phyloP scores from a whole-genome alignment of 53 echinoderm and acorn worm species.

The Pentamera pediparva region DNA sequence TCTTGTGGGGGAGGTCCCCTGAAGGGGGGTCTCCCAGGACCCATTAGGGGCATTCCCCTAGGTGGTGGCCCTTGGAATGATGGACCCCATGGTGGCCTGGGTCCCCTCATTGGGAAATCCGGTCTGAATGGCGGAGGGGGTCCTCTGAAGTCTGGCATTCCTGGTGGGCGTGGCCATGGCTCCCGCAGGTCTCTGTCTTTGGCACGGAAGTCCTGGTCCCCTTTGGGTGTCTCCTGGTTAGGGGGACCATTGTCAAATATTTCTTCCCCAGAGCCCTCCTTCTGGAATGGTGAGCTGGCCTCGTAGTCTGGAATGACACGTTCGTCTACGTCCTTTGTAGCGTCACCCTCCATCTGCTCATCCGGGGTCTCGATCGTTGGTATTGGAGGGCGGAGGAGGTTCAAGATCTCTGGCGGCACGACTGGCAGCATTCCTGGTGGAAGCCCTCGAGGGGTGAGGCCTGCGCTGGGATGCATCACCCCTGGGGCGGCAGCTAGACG shows the following conservation, averaged over 20 bases:
- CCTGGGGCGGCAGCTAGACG: constrained; percentile 35
- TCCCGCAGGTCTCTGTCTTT: constrained; percentile 43
- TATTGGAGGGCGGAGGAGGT: constrained; percentile 5
- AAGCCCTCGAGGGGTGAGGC: constrained; percentile 3
- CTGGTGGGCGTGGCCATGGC: constrained; percentile 25
- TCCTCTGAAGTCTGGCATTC: constrained; percentile 15
- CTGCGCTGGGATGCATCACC: neutral
- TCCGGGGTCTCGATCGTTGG: constrained; percentile 14
- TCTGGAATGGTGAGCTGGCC: constrained; percentile 18
- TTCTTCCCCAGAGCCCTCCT: neutral
- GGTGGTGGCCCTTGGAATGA: constrained; percentile 51
- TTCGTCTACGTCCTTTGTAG: constrained; percentile 17
- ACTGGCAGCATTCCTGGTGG: constrained; percentile 3
- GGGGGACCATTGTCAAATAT: constrained; percentile 21
- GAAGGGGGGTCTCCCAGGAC: constrained; percentile 4
- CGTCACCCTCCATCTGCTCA: neutral
- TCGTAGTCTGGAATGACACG: constrained; percentile 27
- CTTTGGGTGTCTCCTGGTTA: constrained; percentile 6
- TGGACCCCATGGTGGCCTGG: constrained; percentile 35
- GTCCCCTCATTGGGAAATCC: neutral
- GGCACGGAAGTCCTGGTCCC: constrained; percentile 47
- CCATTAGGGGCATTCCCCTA: constrained; percentile 48
- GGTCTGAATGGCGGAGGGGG: neutral
- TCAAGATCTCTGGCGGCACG: constrained; percentile 17
- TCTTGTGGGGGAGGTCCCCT: constrained; percentile 3